These are phyloP conservation scores for Strigops habroptila DNA, from an alignment of 2,113 vertebrate genomes.

Conservation along the genomic window DNA sequence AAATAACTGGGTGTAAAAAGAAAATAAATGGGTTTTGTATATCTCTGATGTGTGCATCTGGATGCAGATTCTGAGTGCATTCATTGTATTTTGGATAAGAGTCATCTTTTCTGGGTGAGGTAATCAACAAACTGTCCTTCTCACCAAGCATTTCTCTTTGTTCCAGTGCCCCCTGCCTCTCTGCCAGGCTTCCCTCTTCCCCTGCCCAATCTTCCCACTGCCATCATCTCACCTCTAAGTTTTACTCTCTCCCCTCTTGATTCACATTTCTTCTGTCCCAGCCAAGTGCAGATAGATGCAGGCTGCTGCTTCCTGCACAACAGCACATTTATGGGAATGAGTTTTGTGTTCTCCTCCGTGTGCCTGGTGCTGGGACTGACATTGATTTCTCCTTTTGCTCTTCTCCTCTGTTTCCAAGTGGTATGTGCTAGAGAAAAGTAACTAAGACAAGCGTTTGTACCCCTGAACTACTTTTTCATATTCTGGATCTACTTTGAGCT, in stretches of 20 bases:
- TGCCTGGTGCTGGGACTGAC: background rate
- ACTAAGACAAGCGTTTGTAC: background rate
- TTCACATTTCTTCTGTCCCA: background rate
- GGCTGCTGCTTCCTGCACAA: background rate
- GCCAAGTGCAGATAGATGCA: background rate
- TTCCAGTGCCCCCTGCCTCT: rapidly evolving
- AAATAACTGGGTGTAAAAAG: background rate
- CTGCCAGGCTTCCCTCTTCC: background rate
- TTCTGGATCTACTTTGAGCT: background rate
- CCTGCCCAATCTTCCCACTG: background rate
- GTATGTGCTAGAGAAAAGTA: background rate
- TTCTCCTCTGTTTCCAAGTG: background rate
- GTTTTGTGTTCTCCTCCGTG: background rate
- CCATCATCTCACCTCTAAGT: background rate
- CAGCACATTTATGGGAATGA: rapidly evolving
- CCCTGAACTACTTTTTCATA: background rate
- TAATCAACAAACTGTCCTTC: background rate
- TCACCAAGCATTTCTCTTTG: background rate
- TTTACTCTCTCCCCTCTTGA: background rate
- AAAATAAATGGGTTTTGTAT: background rate
- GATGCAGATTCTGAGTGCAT: background rate
- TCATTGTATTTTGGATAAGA: background rate
- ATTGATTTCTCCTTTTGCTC: background rate
- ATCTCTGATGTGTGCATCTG: background rate
- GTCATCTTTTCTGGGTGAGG: background rate